These are phyloP conservation scores for Choreutis nemorana DNA, from an alignment of 2,888 invertebrate species.

Conservation along the genomic window DNA sequence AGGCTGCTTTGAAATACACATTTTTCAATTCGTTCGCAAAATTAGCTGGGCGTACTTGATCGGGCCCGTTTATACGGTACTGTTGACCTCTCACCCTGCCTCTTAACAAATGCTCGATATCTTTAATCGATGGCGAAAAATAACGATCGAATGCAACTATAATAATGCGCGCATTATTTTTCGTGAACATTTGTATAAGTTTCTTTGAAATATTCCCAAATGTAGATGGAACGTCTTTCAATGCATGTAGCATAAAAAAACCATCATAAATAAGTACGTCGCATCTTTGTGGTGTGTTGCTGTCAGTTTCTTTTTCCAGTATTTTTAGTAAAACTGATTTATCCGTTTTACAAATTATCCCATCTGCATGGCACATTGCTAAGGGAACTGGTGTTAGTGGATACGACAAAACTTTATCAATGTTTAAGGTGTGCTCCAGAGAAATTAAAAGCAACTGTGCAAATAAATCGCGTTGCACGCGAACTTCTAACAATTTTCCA, in stretches of 20 bases:
- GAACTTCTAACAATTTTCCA: constrained; percentile 1
- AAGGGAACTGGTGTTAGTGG: constrained; percentile 13
- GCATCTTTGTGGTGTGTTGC: neutral
- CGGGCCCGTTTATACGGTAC: constrained; percentile 10
- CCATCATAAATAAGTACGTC: constrained; percentile 1
- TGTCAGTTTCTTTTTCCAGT: constrained; percentile 9
- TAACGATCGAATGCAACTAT: constrained; percentile 15
- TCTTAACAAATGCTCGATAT: constrained; percentile 11
- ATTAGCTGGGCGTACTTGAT: constrained; percentile 11
- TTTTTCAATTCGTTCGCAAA: constrained; percentile 14
- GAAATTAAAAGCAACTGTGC: no score
- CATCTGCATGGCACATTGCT: constrained; percentile 18
- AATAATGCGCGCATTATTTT: constrained; percentile 7
- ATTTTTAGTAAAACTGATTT: constrained; percentile 16
- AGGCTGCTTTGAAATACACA: constrained; percentile 12
- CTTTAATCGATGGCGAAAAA: constrained; percentile 15
- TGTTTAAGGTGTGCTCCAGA: no score
- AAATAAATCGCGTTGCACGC: constrained; percentile 2
- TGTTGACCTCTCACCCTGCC: constrained; percentile 2
- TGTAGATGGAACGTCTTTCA: neutral
- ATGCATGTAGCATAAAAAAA: neutral
- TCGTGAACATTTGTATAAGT: neutral
- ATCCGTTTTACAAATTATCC: constrained; percentile 17
- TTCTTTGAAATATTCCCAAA: constrained; percentile 2
- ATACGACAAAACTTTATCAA: constrained; percentile 5